A percentile compares a stretch with the other conserved stretches of the same genome.
Conservation (phyloP, 2,888 invertebrate species). For the Polymixis lichenea region DNA sequence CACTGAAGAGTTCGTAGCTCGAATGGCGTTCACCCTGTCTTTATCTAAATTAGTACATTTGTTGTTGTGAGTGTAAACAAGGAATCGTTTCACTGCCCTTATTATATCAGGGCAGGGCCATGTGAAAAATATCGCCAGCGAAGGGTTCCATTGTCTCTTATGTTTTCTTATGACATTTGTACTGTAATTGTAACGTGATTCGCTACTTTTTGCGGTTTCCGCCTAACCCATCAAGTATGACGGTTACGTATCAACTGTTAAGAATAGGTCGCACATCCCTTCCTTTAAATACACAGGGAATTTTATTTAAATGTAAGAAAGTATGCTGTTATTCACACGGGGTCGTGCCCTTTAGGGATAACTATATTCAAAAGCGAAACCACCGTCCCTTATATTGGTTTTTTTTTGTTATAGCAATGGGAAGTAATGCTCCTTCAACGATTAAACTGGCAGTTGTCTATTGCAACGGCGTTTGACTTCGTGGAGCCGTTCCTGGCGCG, state of each 20-base stretch:
- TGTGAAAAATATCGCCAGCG: constrained; percentile 59
- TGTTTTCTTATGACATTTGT: constrained; percentile 73
- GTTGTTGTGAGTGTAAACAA: constrained; percentile 59
- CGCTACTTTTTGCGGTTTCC: constrained; percentile 90
- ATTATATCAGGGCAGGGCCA: constrained; percentile 62
- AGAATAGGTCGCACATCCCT: constrained; percentile 80
- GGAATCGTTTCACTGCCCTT: constrained; percentile 53
- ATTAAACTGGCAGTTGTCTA: constrained; percentile 95
- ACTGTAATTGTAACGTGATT: constrained; percentile 83
- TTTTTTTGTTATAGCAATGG: constrained; percentile 92
- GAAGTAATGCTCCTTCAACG: constrained; percentile 94
- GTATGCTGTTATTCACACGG: constrained; percentile 76
- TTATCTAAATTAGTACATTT: constrained; percentile 67
- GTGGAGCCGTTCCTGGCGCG: constrained; percentile 94
- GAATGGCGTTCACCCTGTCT: constrained; percentile 66
- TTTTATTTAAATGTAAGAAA: constrained; percentile 66
- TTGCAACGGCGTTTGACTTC: constrained; percentile 95
- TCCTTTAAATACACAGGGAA: constrained; percentile 69
- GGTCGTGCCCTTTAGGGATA: constrained; percentile 75
- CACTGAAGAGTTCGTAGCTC: constrained; percentile 22
- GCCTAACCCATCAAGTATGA: constrained; percentile 86
- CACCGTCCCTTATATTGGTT: constrained; percentile 57
- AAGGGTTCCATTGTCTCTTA: constrained; percentile 68
- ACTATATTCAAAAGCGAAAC: constrained; percentile 64
- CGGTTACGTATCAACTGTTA: constrained; percentile 86